These are phyloP conservation scores for Matsumurasca onukii DNA, from an alignment of 1,140 invertebrate genomes.

Conservation along the genomic window DNA sequence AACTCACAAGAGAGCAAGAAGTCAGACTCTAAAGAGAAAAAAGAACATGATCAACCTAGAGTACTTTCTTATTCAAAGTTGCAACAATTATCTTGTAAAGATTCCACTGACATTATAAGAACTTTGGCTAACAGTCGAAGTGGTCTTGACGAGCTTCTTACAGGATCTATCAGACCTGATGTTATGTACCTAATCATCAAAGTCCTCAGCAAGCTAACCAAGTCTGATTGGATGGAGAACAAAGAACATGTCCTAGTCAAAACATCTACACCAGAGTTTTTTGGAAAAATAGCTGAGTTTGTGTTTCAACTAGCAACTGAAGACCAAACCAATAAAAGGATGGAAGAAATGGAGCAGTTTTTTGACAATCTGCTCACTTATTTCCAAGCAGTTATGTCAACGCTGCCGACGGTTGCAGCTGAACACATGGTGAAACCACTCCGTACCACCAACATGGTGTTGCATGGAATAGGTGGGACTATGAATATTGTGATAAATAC, in stretches of 20 bases:
- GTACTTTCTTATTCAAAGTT: background rate
- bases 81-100: background rate
- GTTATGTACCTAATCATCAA: constrained; percentile 11
- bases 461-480: background rate
- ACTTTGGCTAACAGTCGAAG: constrained; percentile 4
- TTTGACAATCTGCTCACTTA: constrained; percentile 12
- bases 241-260: constrained; percentile 13
- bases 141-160: background rate
- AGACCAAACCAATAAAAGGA: constrained; percentile 12
- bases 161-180: background rate
- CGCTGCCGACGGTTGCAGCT: constrained; percentile 1
- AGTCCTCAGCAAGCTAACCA: constrained; percentile 2
- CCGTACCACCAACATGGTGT: constrained; percentile 1
- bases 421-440: constrained; percentile 2
- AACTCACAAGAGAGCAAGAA: too few species aligned
- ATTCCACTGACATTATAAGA: constrained; percentile 14
- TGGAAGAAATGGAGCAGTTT: constrained; percentile 16
- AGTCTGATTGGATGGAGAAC: constrained; percentile 16
- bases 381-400: background rate
- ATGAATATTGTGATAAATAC: background rate
- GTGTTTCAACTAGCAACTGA: background rate
- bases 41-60: background rate
- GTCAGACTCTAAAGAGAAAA: too few species aligned
- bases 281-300: constrained; percentile 9
- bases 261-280: constrained; percentile 7